Base-by-base conservation (phyloP, 2,113 vertebrate species). In the human region DNA sequence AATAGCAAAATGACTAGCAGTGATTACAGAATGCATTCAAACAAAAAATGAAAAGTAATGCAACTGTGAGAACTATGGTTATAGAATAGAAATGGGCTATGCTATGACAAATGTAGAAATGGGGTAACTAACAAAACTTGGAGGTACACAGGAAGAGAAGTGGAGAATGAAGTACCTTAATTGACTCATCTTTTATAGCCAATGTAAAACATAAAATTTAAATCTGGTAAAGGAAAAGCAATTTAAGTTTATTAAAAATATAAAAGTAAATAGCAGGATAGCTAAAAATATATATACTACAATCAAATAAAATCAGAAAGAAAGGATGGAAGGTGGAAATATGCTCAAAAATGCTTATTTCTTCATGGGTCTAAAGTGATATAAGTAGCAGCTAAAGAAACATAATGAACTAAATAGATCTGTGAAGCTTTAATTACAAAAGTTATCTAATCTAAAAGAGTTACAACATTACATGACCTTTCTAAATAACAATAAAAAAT, bases 361-460 rank as follows among this genome's bases (percentile, higher is more conserved):
- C 45, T 70, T 92, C 50, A 14, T 4, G 5, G 45, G 27, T 61
- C 32, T 61, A 55, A 59, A 32, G 80, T 12, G 27, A 12, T 13
- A 84, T 27, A 86, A 94, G 52, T 2, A 84, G 48, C 40, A 12
- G 22, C 9, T 68, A 72, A 78, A 80, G 43, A 91, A 97, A 84
- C 45, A 30, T 52, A 68, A 75, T 30, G 40, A 78, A 25, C 25
- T 72, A 82, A 96, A 52, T 25, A 87, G 32, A 43, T 48, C 52
- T 48, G 72, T 23, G 40, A 80, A 78, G 20, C 25, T 87, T 43
- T 0, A 25, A 61, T 61, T 87, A 73, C 7, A 61, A 43, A 88
- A 35, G 75, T 83, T 94, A 59, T 90, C 35, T 9, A 45, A 30
- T 40, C 95, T 94, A 45, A 80, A 89, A 70, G 20, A 72, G 81